These are phyloP conservation scores for Leptinotarsa haldemani DNA, from an alignment of 2,888 invertebrate species.

Conservation along the genomic window DNA sequence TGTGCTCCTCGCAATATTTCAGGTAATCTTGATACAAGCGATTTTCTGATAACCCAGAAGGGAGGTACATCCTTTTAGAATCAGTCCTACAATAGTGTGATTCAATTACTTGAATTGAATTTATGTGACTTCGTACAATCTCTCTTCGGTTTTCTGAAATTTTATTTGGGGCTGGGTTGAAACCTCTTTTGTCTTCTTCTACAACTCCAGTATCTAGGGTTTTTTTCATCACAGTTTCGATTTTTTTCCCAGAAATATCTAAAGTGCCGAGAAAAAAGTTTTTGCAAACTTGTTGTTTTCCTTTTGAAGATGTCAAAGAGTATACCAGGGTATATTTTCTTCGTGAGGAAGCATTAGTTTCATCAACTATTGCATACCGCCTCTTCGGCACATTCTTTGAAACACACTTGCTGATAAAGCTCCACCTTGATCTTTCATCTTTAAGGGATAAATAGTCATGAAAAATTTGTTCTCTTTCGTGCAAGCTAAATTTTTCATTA, in stretches of 20 bases:
- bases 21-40: conserved; percentile 24
- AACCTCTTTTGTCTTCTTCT: conserved; percentile 11
- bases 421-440: conserved; percentile 4
- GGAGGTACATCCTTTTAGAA: conserved; percentile 23
- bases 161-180: conserved; percentile 5
- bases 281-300: neutral
- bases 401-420: neutral
- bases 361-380: conserved; percentile 1
- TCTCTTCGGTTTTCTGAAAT: neutral
- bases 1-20: conserved; percentile 14
- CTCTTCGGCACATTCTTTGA: conserved; percentile 1
- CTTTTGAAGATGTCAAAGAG: conserved; percentile 1
- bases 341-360: neutral
- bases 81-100: conserved; percentile 1
- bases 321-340: conserved; percentile 7
- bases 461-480: neutral
- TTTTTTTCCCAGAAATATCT: too few species aligned
- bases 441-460: conserved; percentile 1
- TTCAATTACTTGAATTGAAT: too few species aligned
- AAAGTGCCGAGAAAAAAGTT: too few species aligned
- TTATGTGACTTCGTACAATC: too few species aligned
- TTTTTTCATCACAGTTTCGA: neutral
- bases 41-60: conserved; percentile 25
- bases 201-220: conserved; percentile 16
- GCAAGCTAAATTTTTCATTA: too few species aligned